Base-by-base conservation (phyloP, 2,113 vertebrate species). In the Apeltes quadracus region DNA sequence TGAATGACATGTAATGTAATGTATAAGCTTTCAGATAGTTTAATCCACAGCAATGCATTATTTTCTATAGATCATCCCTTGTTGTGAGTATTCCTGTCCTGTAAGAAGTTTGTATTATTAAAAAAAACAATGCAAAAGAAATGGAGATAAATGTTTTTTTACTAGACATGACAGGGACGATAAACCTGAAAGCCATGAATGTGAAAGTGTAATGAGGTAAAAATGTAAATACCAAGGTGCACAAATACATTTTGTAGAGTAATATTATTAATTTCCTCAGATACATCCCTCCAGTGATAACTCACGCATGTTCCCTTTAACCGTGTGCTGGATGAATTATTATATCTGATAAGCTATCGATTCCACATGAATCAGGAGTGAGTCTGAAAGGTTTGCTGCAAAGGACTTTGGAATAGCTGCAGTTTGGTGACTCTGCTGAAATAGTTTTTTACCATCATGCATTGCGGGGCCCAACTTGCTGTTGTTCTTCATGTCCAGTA, bases 401-500 rank as follows among this genome's bases (percentile, higher is more conserved):
- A 58, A 5, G 27, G 9, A 22, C 5, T 69, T 58, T 70, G 5
- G 20, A 36, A 34, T 23, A 18, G 18, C n/a, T 23, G 6, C 20
- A 10, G 59, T 22, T 15, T 4, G 7, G 5, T 22, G 20, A 51
- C 7, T 5, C 12, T 15, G 12, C n/a, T 53, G 13, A 12, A 14
- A 12, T 43, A 22, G 14, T 50, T 9, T 51, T n/a, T n/a, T 41
- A 4, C 8, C 7, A 16, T 59, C 15, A 70, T 20, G n/a, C 29
- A 20, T 22, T 58, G 12, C 43, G 18, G 4, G 25, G 1, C 14
- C 27, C 23, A 15, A 5, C 32, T 38, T 68, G 69, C 54, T 59
- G 14, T 22, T 65, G 20, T 29, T 71, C 4, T 15, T 1, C 50
- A 16, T 62, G 55, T 53, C 86, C 93, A 93, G 84, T 65, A 93